Evolutionary conservation across 2,888 invertebrate species (phyloP).

Genomic region (Anarsia innoxiella): DNA sequence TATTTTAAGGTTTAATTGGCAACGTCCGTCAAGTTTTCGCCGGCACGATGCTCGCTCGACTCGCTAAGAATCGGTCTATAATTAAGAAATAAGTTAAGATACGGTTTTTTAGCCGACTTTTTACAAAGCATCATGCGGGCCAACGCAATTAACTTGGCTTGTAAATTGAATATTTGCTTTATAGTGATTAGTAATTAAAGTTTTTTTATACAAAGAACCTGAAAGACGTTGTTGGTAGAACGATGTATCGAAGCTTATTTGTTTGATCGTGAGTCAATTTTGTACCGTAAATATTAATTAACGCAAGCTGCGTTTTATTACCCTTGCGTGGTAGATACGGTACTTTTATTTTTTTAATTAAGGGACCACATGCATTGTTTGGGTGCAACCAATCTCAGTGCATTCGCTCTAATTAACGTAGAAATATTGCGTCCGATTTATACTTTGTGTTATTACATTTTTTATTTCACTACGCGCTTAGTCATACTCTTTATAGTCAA

Average conservation of each 20-base stretch:
- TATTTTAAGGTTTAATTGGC: conserved; percentile 19
- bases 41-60: conserved; percentile 56
- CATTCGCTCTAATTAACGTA: too few relatives aligned
- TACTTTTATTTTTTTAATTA: conserved; percentile 17
- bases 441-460: too few relatives aligned
- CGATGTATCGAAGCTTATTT: conserved; percentile 54
- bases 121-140: conserved; percentile 64
- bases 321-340: conserved; percentile 12
- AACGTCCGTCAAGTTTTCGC: conserved; percentile 41
- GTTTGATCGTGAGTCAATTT: conserved; percentile 49
- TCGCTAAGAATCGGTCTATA: conserved; percentile 72
- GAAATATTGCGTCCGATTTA: too few relatives aligned
- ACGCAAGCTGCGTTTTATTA: conserved; percentile 25
- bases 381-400: too few relatives aligned
- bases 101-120: conserved; percentile 69
- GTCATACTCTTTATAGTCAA: too few relatives aligned
- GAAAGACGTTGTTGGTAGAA: too few relatives aligned
- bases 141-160: conserved; percentile 71
- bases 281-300: conserved; percentile 49
- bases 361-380: conserved; percentile 11
- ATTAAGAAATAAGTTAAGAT: conserved; percentile 75
- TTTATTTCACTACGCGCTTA: too few relatives aligned
- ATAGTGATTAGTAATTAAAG: conserved; percentile 73
- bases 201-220: conserved; percentile 51
- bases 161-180: conserved; percentile 76